Conservation (phyloP, 2,797 vertebrate genomes). For the Gambelia wislizenii region DNA sequence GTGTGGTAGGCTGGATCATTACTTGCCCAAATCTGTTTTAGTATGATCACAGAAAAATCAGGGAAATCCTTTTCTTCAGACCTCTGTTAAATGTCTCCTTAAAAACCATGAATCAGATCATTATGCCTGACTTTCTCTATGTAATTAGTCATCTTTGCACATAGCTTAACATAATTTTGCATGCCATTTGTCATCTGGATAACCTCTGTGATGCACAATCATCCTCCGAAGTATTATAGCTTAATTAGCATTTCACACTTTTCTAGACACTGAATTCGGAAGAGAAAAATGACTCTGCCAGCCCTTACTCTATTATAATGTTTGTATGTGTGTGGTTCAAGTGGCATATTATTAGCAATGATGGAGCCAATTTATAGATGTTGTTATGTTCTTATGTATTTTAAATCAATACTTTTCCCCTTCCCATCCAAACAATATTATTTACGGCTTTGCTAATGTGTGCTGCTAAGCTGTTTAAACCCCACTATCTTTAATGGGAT, state of each 20-base stretch:
- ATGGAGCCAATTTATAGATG: not conserved
- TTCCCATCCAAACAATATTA: not conserved
- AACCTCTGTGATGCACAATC: not conserved
- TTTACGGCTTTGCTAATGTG: not conserved
- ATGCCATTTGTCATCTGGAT: not conserved
- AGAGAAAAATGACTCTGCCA: not conserved
- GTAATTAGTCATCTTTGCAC: not conserved
- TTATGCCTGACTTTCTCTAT: not conserved
- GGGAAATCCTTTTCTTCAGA: not conserved
- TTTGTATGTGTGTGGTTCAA: constrained; percentile 6
- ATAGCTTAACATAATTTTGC: not conserved
- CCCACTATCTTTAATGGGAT: too few species aligned
- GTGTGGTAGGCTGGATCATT: not conserved
- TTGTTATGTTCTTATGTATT: not conserved
- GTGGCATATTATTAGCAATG: not conserved
- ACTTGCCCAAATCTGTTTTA: not conserved
- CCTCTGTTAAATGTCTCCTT: not conserved
- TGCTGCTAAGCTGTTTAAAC: not conserved
- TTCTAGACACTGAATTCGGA: not conserved
- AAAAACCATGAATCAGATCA: not conserved
- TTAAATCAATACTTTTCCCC: not conserved
- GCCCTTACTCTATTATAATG: not conserved
- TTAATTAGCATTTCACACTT: constrained; percentile 11
- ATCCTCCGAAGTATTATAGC: not conserved
- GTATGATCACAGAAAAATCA: constrained; percentile 7